phyloP scores from a whole-genome alignment of 2,888 invertebrate genomes.

The Rhagonycha fulva region DNA sequence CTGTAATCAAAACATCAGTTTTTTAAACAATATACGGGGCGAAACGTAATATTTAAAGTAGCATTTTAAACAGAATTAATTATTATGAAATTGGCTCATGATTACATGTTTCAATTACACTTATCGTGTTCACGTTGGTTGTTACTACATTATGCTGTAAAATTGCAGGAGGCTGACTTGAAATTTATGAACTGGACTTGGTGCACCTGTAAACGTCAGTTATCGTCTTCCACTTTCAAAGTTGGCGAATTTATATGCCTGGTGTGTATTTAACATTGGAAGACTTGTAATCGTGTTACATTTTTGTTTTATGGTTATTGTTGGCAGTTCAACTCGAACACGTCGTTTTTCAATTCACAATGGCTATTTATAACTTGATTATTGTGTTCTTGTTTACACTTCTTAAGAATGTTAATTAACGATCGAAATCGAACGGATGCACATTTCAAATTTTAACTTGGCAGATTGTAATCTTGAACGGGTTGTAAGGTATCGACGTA shows the following conservation, averaged over 20 bases:
- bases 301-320: slow-evolving; percentile 28
- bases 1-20: not conserved
- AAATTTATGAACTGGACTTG: slow-evolving; percentile 34
- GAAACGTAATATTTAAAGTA: not conserved
- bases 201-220: slow-evolving; percentile 31
- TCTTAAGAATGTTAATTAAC: slow-evolving; percentile 16
- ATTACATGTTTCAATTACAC: slow-evolving; percentile 1
- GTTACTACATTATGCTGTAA: slow-evolving; percentile 16
- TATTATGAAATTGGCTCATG: not conserved
- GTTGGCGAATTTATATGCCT: slow-evolving; percentile 19
- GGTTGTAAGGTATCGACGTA: not conserved
- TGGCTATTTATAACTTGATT: slow-evolving; percentile 20
- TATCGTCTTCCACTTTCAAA: slow-evolving; percentile 7
- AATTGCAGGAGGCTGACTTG: slow-evolving; percentile 24
- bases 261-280: not conserved
- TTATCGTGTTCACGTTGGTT: not conserved
- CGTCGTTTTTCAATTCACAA: slow-evolving; percentile 10
- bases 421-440: not conserved
- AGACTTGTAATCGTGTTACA: slow-evolving; percentile 22
- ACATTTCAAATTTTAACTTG: not conserved
- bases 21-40: not conserved
- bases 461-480: not conserved
- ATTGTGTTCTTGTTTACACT: slow-evolving; percentile 16
- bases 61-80: not conserved
- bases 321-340: slow-evolving; percentile 17